These are phyloP conservation scores for Drosophila koepferae DNA, from an alignment of 2,888 invertebrate genomes.

Conservation along the genomic window DNA sequence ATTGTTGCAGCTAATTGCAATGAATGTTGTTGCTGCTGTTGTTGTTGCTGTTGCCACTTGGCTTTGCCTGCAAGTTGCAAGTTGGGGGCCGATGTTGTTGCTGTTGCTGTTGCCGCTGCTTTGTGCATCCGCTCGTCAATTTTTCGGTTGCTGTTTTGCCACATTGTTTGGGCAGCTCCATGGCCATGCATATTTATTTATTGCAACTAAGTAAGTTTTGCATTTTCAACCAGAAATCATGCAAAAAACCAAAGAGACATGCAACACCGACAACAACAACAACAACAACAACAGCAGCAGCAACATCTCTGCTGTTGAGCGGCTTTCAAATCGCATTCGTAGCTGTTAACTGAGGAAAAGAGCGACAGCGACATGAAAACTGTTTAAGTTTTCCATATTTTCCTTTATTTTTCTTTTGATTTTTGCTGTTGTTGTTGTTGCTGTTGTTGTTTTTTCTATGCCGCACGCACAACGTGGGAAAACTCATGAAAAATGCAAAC, in stretches of 20 bases:
- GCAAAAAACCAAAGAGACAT: constrained; percentile 69
- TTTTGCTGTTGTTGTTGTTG: neutral
- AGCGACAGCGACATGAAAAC: constrained; percentile 56
- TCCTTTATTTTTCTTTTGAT: constrained; percentile 6
- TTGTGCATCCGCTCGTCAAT: constrained; percentile 76
- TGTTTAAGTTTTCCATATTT: constrained; percentile 71
- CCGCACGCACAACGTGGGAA: constrained; percentile 79
- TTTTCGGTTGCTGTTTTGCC: constrained; percentile 65
- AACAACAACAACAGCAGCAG: constrained; percentile 36
- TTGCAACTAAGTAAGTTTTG: constrained; percentile 70
- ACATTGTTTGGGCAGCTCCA: constrained; percentile 67
- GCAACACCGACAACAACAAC: constrained; percentile 50
- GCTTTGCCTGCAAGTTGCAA: constrained; percentile 46
- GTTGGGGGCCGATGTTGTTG: constrained; percentile 43
- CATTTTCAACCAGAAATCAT: constrained; percentile 76
- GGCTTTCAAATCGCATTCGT: constrained; percentile 70
- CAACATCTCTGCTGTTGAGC: constrained; percentile 53
- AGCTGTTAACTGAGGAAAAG: constrained; percentile 70
- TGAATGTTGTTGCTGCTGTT: constrained; percentile 33
- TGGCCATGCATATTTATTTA: constrained; percentile 77
- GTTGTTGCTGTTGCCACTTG: constrained; percentile 27
- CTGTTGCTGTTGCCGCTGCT: constrained; percentile 21
- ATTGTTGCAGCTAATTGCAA: constrained; percentile 60
- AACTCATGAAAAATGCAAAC: constrained; percentile 65
- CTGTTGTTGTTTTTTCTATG: constrained; percentile 41